Percentiles rank a stretch among this genome's conserved stretches.
Evolutionary conservation across 2,797 vertebrate species (phyloP).

Genomic region (Morus bassanus): DNA sequence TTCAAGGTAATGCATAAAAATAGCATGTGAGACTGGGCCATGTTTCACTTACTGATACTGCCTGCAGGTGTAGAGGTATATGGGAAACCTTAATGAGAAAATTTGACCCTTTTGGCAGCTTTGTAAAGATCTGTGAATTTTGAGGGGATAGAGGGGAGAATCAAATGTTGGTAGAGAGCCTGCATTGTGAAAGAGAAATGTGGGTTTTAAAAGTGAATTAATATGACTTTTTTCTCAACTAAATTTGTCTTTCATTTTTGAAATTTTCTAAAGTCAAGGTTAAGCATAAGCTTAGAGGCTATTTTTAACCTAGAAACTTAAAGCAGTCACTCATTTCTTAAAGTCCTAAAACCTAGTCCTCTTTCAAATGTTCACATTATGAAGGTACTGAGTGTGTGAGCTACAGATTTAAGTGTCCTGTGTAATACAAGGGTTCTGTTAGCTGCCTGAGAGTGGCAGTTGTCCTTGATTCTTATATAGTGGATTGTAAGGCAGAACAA

Average conservation of each 20-base stretch:
- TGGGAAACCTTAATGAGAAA: not conserved
- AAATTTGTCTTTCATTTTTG: not conserved
- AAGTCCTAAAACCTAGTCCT: not conserved
- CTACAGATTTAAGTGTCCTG: not conserved
- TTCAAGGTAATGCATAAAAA: not conserved
- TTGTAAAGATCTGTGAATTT: not conserved
- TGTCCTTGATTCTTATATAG: not conserved
- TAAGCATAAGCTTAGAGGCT: not conserved
- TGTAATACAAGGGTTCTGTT: not conserved
- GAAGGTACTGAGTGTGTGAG: not conserved
- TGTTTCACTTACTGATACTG: not conserved
- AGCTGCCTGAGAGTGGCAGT: not conserved
- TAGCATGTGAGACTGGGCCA: not conserved
- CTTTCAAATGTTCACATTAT: fast-evolving
- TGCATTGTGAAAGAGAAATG: not conserved
- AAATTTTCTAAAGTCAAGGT: not conserved
- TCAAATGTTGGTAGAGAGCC: not conserved
- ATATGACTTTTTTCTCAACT: not conserved
- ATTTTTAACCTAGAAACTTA: not conserved
- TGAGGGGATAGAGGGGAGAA: not conserved
- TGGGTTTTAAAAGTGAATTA: not conserved
- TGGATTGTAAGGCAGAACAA: not conserved
- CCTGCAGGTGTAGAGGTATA: not conserved
- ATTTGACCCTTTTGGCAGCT: not conserved
- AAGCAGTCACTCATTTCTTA: not conserved